These are phyloP conservation scores for Heterodera schachtii DNA, from an alignment of 1,140 invertebrate species.

Conservation along the genomic window DNA sequence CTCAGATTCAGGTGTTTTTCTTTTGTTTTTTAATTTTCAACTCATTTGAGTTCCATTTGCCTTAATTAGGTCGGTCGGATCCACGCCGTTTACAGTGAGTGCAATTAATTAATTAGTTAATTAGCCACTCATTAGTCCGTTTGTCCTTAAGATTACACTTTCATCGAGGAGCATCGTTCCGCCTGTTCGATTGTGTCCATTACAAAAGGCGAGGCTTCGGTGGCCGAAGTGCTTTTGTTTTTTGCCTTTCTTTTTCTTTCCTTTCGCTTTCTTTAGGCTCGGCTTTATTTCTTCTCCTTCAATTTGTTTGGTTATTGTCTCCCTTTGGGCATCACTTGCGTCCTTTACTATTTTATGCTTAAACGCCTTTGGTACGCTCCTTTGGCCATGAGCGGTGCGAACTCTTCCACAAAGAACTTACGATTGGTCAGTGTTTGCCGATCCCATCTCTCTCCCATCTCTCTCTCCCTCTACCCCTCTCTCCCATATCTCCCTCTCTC, in stretches of 20 bases:
- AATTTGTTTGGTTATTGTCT: slow-evolving; percentile 69
- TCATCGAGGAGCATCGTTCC: slow-evolving; percentile 53
- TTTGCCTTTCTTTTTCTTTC: not conserved
- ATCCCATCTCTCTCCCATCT: no score
- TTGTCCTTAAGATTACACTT: slow-evolving; percentile 67
- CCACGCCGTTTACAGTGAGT: slow-evolving; percentile 72
- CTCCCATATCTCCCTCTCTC: no score
- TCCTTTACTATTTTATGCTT: slow-evolving; percentile 87
- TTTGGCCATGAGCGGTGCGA: slow-evolving; percentile 34
- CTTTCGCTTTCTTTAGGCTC: slow-evolving; percentile 37
- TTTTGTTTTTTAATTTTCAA: not conserved
- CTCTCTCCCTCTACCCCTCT: no score
- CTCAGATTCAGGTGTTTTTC: slow-evolving; percentile 50
- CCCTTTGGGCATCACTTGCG: slow-evolving; percentile 77
- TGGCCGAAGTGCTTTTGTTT: slow-evolving; percentile 44
- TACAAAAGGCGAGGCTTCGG: slow-evolving; percentile 55
- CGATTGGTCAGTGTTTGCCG: not conserved
- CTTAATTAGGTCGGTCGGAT: slow-evolving; percentile 66
- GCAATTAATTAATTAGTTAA: not conserved
- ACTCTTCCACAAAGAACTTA: slow-evolving; percentile 25
- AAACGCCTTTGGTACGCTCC: slow-evolving; percentile 78
- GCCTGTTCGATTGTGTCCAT: slow-evolving; percentile 60
- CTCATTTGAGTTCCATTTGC: not conserved
- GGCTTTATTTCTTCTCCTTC: slow-evolving; percentile 67
- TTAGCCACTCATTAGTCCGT: no score